Evolutionary conservation across 2,888 invertebrate species (phyloP).

Genomic region (Glyphotaelius pellucidus): DNA sequence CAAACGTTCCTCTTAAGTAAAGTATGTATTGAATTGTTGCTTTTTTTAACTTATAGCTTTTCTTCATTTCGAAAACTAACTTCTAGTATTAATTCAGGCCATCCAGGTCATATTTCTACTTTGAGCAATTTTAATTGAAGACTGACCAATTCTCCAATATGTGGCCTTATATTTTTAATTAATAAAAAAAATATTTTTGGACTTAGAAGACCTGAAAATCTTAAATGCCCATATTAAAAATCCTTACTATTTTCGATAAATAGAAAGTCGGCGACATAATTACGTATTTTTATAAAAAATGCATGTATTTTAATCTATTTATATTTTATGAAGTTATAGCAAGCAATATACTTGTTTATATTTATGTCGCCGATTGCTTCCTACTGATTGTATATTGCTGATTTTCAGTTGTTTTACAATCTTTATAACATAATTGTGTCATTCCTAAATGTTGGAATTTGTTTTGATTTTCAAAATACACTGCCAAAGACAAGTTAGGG

Average conservation of each 20-base stretch:
- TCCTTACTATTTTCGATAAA: not conserved
- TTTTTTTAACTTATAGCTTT: not conserved
- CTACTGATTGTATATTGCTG: not conserved
- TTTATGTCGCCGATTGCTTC: not conserved
- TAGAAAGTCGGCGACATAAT: not conserved
- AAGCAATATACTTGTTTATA: too few species aligned
- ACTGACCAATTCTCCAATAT: not conserved
- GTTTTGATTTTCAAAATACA: not conserved
- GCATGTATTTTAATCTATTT: not conserved
- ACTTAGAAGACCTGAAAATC: not conserved
- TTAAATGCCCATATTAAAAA: not conserved
- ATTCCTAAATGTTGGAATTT: not conserved
- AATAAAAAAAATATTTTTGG: not conserved
- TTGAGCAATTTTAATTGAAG: constrained; percentile 2
- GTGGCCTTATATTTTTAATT: not conserved
- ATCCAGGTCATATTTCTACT: not conserved
- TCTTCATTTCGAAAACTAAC: not conserved
- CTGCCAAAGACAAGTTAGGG: not conserved
- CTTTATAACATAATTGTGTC: not conserved
- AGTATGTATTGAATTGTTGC: too few species aligned
- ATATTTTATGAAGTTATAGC: not conserved
- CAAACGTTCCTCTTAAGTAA: too few species aligned
- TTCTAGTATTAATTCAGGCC: not conserved
- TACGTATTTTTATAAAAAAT: not conserved
- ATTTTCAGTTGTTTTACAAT: not conserved